These are phyloP conservation scores for Phaenicophaeus curvirostris DNA, from an alignment of 2,797 vertebrate species.

Conservation along the genomic window DNA sequence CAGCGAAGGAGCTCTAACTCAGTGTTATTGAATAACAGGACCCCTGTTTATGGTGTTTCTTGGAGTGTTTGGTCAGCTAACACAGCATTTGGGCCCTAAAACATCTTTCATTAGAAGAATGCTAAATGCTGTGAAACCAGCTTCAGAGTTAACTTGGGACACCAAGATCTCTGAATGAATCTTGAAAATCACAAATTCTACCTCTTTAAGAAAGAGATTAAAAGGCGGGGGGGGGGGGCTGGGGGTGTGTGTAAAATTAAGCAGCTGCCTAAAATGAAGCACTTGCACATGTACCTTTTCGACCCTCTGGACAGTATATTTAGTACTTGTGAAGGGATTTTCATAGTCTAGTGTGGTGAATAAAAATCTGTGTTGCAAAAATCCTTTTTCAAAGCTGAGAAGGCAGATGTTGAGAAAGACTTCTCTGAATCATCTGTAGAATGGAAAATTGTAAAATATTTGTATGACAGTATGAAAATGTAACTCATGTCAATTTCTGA, in stretches of 20 bases:
- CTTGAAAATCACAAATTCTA: background rate
- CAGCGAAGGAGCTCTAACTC: background rate
- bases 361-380: background rate
- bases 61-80: background rate
- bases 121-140: background rate
- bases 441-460: background rate
- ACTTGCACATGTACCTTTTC: background rate
- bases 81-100: background rate
- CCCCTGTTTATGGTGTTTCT: background rate
- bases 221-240: fast-evolving
- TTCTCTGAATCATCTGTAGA: background rate
- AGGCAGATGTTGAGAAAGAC: background rate
- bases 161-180: background rate
- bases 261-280: background rate
- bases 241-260: background rate
- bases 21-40: background rate
- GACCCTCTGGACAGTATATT: background rate
- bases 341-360: background rate
- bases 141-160: background rate
- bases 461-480: background rate
- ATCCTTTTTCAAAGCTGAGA: background rate
- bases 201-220: background rate
- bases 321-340: background rate
- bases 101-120: background rate
- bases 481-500: background rate